Base-by-base conservation (phyloP, 1,140 invertebrate species). In the Euura saliciscinereae region DNA sequence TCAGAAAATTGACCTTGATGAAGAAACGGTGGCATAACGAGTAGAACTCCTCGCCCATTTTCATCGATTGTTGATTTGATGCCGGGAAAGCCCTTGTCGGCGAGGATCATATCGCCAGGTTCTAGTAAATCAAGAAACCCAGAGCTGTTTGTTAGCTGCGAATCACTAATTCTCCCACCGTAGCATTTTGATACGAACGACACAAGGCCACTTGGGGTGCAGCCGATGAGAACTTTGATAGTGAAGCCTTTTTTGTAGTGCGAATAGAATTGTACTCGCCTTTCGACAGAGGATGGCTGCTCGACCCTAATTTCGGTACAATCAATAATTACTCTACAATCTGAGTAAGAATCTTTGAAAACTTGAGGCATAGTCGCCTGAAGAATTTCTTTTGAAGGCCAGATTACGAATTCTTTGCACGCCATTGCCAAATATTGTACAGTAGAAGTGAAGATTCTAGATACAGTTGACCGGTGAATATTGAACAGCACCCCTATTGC, bases 151-250 rank as follows among this genome's bases (percentile, higher is more conserved):
- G 82, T 83, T 59, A 87, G 79, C 73, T 80, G 80, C 65, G 79
- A 78, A 74, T 87, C 83, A 69, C 74, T 81, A 73, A 79, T 77
- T 71, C 80, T 73, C 45, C 82, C 84, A 71, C 84, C 84, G 77
- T 78, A 80, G 28, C 77, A 74, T 73, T 81, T 78, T 69, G 83
- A 85, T 72, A 83, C 76, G 71, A 85, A 88, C 28, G 71, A 76
- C 75, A 87, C 82, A 64, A 83, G 77, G n/a, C 84, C 82, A 66
- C 73, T 71, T 11, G 84, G 86, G 70, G 81, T 80, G 73, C 85
- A 82, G 28, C 81, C 82, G 66, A 88, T 78, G 43, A 86, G 74
- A 66, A 79, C 72, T 77, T 87, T 88, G 28, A 68, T 72, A n/a
- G 73, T 74, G 66, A 66, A 76, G 45, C 66, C 65, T 68, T 76